Evolutionary conservation across 2,797 vertebrate species (phyloP), one percentile per base, ranked within the genome.

Genomic region (Leuciscus waleckii): DNA sequence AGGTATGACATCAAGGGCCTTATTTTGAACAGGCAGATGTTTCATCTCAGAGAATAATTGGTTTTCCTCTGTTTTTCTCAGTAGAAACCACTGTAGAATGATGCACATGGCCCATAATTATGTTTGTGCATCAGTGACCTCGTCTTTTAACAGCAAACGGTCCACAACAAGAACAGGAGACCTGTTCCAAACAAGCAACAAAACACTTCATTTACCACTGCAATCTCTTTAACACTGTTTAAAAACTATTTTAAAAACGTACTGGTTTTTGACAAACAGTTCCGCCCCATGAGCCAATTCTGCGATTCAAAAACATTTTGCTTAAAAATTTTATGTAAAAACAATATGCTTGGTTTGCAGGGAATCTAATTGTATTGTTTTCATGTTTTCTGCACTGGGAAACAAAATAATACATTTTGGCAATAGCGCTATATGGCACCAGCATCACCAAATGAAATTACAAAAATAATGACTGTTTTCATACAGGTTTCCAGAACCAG

Each of bases 1-100:
- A 78, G 85, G 85, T 71, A 91, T 95, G 93, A 94, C 93, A 93
- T 94, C 93, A 95, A 91, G 87, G 63, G 76, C 78, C 90, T 92
- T 84, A 67, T 86, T 82, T 82, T 65, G 86, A 68, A 68, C 69
- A 54, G 63, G 79, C 43, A 69, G 29, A 51, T 83, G 43, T 79
- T 74, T 76, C 76, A 77, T 41, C 79, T 84, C 70, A 51, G 89
- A 90, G 89, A 88, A 77, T 85, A 88, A 43, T 75, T 85, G 85
- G 88, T 87, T 87, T 88, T 75, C 49, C 88, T 81, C 82, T 89
- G 32, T 54, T 88, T 88, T 83, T 86, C 84, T 89, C 87, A 90
- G 88, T 86, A 90, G 90, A 92, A 93, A 88, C 94, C 92, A 87
- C 94, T 87, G 85, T 86, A 86, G 81, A 89, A 89, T 29, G 83